phyloP scores from a whole-genome alignment of 2,113 vertebrate genomes.

The Siphamia tubifer region DNA sequence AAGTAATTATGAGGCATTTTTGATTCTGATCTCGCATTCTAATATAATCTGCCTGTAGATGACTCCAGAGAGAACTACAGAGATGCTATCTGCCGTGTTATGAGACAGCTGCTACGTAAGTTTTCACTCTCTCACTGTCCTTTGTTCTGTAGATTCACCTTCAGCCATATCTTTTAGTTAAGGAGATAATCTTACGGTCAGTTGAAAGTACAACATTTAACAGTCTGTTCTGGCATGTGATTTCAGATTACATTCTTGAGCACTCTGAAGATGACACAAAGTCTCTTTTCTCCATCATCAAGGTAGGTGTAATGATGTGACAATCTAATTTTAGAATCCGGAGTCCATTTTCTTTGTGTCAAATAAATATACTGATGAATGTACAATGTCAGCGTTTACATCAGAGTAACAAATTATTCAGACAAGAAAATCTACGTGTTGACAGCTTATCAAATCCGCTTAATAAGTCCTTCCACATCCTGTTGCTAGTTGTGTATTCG shows the following conservation, averaged over 20 bases:
- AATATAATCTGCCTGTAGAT: constrained; percentile 71
- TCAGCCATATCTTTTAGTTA: not conserved
- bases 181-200: not conserved
- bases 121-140: constrained; percentile 32
- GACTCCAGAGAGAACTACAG: constrained; percentile 90
- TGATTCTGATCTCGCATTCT: not conserved
- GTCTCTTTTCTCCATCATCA: constrained; percentile 97
- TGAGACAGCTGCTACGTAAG: constrained; percentile 92
- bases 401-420: not conserved
- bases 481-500: not conserved
- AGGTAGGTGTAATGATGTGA: constrained; percentile 76
- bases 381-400: not conserved
- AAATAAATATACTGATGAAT: not conserved
- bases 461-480: not conserved
- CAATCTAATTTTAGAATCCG: too few relatives aligned
- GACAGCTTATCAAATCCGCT: too few relatives aligned
- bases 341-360: not conserved
- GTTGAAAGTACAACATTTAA: too few relatives aligned
- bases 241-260: constrained; percentile 89
- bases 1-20: not conserved
- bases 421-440: too few relatives aligned
- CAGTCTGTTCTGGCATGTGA: not conserved
- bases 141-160: not conserved
- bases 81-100: constrained; percentile 87
- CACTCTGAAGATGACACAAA: constrained; percentile 98